phyloP scores from a whole-genome alignment of 2,888 invertebrate species.

The Sinelater perroti region DNA sequence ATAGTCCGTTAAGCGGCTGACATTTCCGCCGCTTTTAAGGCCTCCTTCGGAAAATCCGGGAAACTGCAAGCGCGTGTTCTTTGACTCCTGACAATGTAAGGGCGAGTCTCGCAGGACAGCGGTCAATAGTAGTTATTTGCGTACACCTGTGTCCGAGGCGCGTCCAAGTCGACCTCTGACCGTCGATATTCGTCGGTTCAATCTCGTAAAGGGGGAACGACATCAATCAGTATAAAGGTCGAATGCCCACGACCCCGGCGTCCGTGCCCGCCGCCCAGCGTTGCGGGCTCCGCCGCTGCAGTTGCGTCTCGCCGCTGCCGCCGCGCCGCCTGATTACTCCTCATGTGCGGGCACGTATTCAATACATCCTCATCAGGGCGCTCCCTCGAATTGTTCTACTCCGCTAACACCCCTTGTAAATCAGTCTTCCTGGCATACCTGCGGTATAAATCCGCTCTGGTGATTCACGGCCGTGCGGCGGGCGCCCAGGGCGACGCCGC shows the following conservation, averaged over 20 bases:
- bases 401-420: slow-evolving; percentile 30
- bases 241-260: slow-evolving; percentile 30
- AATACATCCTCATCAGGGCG: slow-evolving; percentile 34
- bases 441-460: slow-evolving; percentile 32
- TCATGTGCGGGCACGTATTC: slow-evolving; percentile 34
- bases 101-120: slow-evolving; percentile 26
- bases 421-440: slow-evolving; percentile 34
- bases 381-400: slow-evolving; percentile 34
- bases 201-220: slow-evolving; percentile 45
- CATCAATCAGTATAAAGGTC: slow-evolving; percentile 41
- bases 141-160: slow-evolving; percentile 45
- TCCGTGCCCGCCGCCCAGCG: slow-evolving; percentile 20
- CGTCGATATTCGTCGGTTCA: slow-evolving; percentile 40
- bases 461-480: slow-evolving; percentile 27
- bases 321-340: slow-evolving; percentile 25
- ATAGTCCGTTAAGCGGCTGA: too few relatives aligned
- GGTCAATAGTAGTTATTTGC: slow-evolving; percentile 41
- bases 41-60: slow-evolving; percentile 2
- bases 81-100: slow-evolving; percentile 32
- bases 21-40: too few relatives aligned
- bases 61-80: slow-evolving; percentile 20
- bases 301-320: slow-evolving; percentile 29
- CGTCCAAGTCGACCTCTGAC: slow-evolving; percentile 35
- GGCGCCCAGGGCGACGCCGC: slow-evolving; percentile 19
- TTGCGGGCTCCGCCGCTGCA: slow-evolving; percentile 18